phyloP scores from a whole-genome alignment of 2,113 vertebrate species.

The Ceratotherium simum region DNA sequence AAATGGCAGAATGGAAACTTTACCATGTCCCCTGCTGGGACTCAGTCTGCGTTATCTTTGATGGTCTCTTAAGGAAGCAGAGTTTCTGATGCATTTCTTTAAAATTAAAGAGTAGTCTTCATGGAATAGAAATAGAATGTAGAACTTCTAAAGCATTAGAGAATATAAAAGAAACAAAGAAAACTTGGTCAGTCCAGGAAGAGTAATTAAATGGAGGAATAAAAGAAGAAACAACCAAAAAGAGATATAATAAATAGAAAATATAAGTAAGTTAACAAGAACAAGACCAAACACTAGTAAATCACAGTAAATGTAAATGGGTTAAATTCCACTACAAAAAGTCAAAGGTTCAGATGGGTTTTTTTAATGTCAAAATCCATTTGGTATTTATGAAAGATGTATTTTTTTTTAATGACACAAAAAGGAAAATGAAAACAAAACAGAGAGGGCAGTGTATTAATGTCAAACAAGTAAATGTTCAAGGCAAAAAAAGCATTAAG shows the following conservation, averaged over 20 bases:
- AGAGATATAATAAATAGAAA: constrained; percentile 2
- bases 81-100: background rate
- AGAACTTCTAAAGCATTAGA: background rate
- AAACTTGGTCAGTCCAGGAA: background rate
- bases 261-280: background rate
- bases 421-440: constrained; percentile 30
- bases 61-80: background rate
- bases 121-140: background rate
- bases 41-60: background rate
- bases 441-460: background rate
- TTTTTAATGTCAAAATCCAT: constrained; percentile 19
- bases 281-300: background rate
- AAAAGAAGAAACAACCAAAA: constrained; percentile 6
- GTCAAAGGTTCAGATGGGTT: background rate
- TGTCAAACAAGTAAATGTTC: background rate
- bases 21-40: background rate
- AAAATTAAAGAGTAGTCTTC: background rate
- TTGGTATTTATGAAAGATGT: background rate
- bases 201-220: background rate
- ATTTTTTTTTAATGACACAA: constrained; percentile 9
- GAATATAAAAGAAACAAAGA: constrained; percentile 22
- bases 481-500: background rate
- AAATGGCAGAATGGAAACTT: background rate
- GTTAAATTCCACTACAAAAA: constrained; percentile 38
- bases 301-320: constrained; percentile 34